Conservation (phyloP, 2,797 vertebrate species). For the Oryzias sinensis region DNA sequence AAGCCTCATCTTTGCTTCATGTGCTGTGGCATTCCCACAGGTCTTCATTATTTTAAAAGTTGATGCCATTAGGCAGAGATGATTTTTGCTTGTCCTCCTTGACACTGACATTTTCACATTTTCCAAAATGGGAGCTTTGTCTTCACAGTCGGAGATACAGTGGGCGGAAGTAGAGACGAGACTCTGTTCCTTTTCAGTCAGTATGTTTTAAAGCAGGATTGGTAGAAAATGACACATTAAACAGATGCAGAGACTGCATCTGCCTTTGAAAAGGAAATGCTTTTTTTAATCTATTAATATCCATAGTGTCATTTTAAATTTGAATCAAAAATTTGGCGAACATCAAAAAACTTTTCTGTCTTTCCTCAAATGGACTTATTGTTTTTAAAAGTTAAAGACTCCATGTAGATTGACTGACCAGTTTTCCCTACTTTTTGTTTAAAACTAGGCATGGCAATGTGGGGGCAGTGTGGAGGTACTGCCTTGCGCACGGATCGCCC, state of each 20-base stretch:
- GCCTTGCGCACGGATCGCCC: constrained; percentile 93
- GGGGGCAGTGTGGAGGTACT: constrained; percentile 93
- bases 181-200: constrained; percentile 19
- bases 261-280: background rate
- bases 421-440: constrained; percentile 10
- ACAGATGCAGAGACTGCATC: background rate
- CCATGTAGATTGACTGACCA: background rate
- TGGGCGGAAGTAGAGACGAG: constrained; percentile 27
- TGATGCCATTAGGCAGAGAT: constrained; percentile 35
- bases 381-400: no score
- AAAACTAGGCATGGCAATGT: constrained; percentile 77
- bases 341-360: no score
- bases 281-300: no score
- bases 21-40: constrained; percentile 37
- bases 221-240: constrained; percentile 1
- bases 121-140: constrained; percentile 18
- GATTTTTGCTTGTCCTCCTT: constrained; percentile 18
- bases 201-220: constrained; percentile 17
- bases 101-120: constrained; percentile 27
- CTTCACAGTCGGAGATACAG: constrained; percentile 26
- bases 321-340: no score
- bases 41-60: constrained; percentile 55
- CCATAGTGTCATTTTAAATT: no score
- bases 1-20: background rate
- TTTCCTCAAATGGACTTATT: background rate